Evolutionary conservation across 2,113 vertebrate genomes (phyloP).

Genomic region (Macrotis lagotis): DNA sequence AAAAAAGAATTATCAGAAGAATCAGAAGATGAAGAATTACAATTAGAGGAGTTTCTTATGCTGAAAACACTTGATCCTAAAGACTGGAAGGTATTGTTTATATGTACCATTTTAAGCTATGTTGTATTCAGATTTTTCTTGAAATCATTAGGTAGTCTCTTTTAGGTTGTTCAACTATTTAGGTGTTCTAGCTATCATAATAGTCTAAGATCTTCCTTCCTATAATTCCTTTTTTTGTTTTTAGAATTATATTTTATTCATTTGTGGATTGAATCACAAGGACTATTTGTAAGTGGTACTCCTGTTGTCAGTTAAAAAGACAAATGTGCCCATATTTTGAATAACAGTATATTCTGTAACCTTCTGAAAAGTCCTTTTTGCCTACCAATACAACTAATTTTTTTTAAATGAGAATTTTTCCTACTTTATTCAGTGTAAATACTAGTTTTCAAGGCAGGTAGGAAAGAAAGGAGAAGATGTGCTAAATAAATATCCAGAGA

Average conservation of each 20-base stretch:
- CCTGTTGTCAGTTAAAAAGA: not conserved
- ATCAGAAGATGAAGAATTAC: constrained; percentile 95
- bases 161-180: not conserved
- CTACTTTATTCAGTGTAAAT: not conserved
- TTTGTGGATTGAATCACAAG: not conserved
- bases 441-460: not conserved
- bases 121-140: constrained; percentile 2
- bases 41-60: constrained; percentile 94
- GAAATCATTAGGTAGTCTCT: not conserved
- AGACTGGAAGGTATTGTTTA: constrained; percentile 95
- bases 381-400: not conserved
- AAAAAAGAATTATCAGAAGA: constrained; percentile 96
- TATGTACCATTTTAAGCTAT: not conserved
- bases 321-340: not conserved
- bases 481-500: not conserved
- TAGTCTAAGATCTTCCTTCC: not conserved
- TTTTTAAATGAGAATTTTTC: not conserved
- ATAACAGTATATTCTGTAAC: not conserved
- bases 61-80: constrained; percentile 98
- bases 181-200: not conserved
- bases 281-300: not conserved
- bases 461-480: not conserved
- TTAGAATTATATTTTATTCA: not conserved
- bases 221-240: not conserved
- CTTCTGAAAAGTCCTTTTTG: not conserved